phyloP scores from a whole-genome alignment of 2,113 vertebrate species.

The Periophthalmodon schlosseri region DNA sequence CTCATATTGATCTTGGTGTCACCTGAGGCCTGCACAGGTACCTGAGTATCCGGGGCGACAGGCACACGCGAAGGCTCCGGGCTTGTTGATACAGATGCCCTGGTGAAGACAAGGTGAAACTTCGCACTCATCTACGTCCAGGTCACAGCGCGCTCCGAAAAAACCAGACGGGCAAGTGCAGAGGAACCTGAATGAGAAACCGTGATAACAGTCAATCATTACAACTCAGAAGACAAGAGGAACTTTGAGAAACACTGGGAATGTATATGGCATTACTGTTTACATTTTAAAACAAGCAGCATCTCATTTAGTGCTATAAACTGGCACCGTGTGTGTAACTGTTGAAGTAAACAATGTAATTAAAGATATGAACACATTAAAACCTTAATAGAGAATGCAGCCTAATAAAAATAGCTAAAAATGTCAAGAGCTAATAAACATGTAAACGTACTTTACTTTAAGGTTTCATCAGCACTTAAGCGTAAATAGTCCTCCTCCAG shows the following conservation, averaged over 20 bases:
- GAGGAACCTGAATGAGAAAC: conserved; percentile 69
- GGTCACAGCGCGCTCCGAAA: conserved; percentile 80
- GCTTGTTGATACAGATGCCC: conserved; percentile 80
- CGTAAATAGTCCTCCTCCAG: too few species aligned
- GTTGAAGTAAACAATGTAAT: neutral
- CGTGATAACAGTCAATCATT: conserved; percentile 33
- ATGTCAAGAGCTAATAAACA: too few species aligned
- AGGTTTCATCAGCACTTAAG: neutral
- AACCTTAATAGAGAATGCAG: too few species aligned
- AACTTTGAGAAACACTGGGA: neutral
- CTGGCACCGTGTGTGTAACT: neutral
- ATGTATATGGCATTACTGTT: neutral
- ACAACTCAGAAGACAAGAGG: conserved; percentile 4
- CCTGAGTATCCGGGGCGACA: conserved; percentile 84
- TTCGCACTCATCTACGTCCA: conserved; percentile 84
- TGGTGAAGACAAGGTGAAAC: conserved; percentile 79
- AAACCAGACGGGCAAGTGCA: conserved; percentile 80
- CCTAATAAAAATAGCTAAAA: too few species aligned
- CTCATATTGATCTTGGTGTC: conserved; percentile 73
- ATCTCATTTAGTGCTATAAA: neutral
- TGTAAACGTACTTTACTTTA: neutral
- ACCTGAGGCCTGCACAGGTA: conserved; percentile 64
- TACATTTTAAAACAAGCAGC: neutral
- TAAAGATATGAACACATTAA: neutral
- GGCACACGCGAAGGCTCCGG: conserved; percentile 77